Evolutionary conservation across 2,113 vertebrate genomes (phyloP).

Genomic region (Petaurus breviceps): DNA sequence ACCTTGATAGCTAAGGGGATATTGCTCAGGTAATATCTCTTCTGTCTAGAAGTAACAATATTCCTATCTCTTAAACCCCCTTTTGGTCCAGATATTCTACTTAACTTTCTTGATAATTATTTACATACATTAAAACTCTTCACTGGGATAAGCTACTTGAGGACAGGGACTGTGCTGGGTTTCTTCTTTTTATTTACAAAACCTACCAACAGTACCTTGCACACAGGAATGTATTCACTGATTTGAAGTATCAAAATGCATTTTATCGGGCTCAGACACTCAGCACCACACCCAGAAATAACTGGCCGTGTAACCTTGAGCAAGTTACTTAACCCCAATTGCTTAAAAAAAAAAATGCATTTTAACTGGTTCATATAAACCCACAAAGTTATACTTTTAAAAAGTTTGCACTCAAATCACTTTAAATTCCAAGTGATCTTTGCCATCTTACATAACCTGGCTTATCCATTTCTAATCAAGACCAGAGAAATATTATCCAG

Average conservation of each 20-base stretch:
- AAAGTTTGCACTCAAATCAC: constrained; percentile 46
- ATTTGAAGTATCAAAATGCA: not conserved
- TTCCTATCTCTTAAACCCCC: not conserved
- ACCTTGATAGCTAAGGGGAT: not conserved
- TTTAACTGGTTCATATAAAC: not conserved
- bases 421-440: constrained; percentile 63
- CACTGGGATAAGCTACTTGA: not conserved
- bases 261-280: no score
- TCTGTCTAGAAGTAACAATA: not conserved
- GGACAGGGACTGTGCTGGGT: not conserved
- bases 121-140: not conserved
- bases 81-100: not conserved
- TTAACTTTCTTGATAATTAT: not conserved
- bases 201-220: not conserved
- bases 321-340: no score
- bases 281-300: no score
- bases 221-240: not conserved
- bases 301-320: no score
- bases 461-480: constrained; percentile 65
- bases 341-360: no score
- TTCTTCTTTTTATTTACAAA: not conserved
- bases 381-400: constrained; percentile 29
- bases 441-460: constrained; percentile 64
- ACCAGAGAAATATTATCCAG: constrained; percentile 66
- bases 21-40: not conserved